These are phyloP conservation scores for Arvicanthis niloticus DNA, from an alignment of 2,113 vertebrate genomes.

Conservation along the genomic window DNA sequence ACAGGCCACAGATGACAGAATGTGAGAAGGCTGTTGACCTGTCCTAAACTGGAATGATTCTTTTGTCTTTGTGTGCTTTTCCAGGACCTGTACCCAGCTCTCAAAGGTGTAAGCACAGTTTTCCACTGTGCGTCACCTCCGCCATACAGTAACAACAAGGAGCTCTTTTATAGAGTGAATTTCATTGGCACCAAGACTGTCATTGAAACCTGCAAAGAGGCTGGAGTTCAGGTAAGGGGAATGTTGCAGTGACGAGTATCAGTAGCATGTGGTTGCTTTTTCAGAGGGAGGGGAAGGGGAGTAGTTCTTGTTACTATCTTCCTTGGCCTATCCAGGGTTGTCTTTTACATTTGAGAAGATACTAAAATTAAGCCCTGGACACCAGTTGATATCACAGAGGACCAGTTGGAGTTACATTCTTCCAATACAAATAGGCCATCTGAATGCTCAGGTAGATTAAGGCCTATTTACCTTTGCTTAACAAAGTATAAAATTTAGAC, in stretches of 20 bases:
- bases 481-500: background rate
- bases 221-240: conserved; percentile 93
- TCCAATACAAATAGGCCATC: background rate
- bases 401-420: background rate
- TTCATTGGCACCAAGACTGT: conserved; percentile 92
- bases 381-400: background rate
- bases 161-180: conserved; percentile 95
- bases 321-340: background rate
- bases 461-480: conserved; percentile 22
- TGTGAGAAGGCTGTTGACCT: conserved; percentile 25
- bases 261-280: background rate
- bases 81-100: conserved; percentile 92
- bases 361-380: background rate
- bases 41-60: background rate
- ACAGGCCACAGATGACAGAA: background rate
- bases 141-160: conserved; percentile 91
- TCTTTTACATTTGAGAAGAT: background rate
- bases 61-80: background rate
- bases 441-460: background rate
- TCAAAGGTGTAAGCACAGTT: conserved; percentile 91
- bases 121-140: conserved; percentile 98
- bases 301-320: background rate
- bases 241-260: background rate
- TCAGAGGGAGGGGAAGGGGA: background rate
- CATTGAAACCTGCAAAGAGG: conserved; percentile 92